Conservation (phyloP, 1,140 invertebrate genomes). For the Helicoverpa armigera region DNA sequence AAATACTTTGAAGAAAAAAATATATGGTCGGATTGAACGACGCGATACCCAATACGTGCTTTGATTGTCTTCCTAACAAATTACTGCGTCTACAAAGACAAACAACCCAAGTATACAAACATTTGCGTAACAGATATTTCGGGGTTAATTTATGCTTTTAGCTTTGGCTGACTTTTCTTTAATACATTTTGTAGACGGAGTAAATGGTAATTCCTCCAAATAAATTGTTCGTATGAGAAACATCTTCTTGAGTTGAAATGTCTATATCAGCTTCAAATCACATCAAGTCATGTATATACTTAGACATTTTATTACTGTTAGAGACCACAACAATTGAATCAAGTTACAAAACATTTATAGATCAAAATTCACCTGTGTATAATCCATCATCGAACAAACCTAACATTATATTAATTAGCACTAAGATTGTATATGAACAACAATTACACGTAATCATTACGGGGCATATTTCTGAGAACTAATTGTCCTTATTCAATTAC, state of each 20-base stretch:
- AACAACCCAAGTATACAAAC: conserved; percentile 29
- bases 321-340: no score
- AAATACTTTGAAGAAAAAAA: conserved; percentile 19
- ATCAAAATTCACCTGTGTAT: background rate
- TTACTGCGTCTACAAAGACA: conserved; percentile 32
- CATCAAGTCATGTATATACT: no score
- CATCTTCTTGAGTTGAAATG: no score
- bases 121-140: conserved; percentile 39
- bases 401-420: background rate
- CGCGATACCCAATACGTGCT: conserved; percentile 29
- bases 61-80: conserved; percentile 35
- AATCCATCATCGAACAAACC: no score
- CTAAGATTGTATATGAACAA: conserved; percentile 6
- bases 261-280: no score
- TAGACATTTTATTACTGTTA: no score
- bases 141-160: conserved; percentile 37
- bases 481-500: background rate
- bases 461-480: background rate
- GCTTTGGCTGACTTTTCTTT: conserved; percentile 29
- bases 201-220: background rate
- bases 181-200: conserved; percentile 24
- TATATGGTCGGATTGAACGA: background rate
- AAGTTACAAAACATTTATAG: no score
- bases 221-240: background rate
- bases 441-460: conserved; percentile 1